phyloP scores from a whole-genome alignment of 2,113 vertebrate genomes.

The Phaetusa simplex region DNA sequence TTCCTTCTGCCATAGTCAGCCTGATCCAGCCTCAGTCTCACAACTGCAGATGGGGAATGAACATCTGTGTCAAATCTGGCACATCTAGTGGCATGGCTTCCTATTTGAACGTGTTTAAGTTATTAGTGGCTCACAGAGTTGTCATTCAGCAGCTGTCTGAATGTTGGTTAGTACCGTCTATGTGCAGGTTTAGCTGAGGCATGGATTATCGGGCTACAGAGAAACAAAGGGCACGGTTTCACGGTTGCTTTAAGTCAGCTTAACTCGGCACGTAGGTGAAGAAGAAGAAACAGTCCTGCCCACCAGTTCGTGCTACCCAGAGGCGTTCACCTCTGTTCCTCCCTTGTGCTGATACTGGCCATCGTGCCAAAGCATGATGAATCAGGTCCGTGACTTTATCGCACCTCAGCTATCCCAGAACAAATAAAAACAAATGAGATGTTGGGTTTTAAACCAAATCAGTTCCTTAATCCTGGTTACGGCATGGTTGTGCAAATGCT shows the following conservation, averaged over 20 bases:
- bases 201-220: background rate
- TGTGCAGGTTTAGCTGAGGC: background rate
- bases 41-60: background rate
- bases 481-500: background rate
- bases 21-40: background rate
- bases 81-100: background rate
- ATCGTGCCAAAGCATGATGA: background rate
- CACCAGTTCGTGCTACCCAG: rapidly evolving
- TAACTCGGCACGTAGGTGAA: background rate
- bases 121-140: background rate
- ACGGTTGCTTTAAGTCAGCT: background rate
- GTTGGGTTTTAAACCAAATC: background rate
- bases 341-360: background rate
- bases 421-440: background rate
- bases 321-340: background rate
- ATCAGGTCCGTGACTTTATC: background rate
- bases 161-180: background rate
- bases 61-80: background rate
- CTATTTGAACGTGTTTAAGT: background rate
- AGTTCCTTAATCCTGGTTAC: background rate
- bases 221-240: background rate
- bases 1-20: background rate
- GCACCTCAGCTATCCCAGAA: background rate
- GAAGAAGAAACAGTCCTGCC: background rate
- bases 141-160: background rate